phyloP scores from a whole-genome alignment of 2,888 invertebrate species.

The Emmelina monodactyla region DNA sequence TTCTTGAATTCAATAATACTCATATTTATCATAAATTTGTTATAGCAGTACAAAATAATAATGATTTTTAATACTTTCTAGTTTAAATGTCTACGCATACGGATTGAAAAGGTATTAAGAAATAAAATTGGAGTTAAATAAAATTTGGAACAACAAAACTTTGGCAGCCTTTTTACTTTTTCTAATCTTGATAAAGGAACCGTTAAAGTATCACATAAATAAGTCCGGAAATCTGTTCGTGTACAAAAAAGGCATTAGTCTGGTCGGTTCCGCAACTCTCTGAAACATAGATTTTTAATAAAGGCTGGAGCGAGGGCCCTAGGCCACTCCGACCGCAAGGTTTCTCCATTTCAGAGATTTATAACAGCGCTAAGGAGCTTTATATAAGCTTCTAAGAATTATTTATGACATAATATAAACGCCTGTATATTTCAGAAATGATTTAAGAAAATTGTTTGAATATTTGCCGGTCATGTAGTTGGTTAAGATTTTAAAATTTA shows the following conservation, averaged over 20 bases:
- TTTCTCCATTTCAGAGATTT: conserved; percentile 14
- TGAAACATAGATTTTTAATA: conserved; percentile 9
- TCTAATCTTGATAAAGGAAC: no score
- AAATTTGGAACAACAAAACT: no score
- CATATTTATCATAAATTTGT: no score
- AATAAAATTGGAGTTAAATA: no score
- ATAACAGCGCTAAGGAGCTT: conserved; percentile 15
- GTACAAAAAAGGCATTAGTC: background rate
- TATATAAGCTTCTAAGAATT: conserved; percentile 12
- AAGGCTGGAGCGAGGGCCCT: conserved; percentile 6
- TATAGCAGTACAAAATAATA: no score
- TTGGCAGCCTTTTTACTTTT: no score
- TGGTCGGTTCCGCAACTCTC: background rate
- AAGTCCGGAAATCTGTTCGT: background rate
- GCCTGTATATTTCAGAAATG: conserved; percentile 1
- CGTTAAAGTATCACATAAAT: no score
- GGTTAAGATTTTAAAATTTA: background rate
- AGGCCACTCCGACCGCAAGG: conserved; percentile 12
- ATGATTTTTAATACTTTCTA: no score
- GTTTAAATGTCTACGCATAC: no score
- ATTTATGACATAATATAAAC: conserved; percentile 10
- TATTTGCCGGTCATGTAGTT: background rate
- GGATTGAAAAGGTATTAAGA: no score
- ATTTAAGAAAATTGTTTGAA: background rate
- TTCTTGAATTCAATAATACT: no score